Conservation (phyloP, 1,140 invertebrate genomes). For the Cyrtorhinus lividipennis region DNA sequence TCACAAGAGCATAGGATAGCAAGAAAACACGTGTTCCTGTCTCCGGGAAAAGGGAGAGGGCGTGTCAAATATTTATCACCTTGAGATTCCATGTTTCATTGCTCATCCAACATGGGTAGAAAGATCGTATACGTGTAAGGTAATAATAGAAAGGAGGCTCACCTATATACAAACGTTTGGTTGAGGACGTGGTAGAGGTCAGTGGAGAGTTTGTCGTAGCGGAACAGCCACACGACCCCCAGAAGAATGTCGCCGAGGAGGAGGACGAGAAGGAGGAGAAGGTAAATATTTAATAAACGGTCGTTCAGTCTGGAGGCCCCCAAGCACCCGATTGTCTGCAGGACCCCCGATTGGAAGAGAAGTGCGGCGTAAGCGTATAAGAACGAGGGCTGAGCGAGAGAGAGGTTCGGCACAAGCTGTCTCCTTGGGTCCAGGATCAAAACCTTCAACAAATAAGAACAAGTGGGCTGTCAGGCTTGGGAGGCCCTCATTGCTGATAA, state of each 20-base stretch:
- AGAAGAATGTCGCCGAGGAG: conserved; percentile 69
- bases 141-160: no score
- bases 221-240: conserved; percentile 73
- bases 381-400: conserved; percentile 55
- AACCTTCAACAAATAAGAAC: conserved; percentile 14
- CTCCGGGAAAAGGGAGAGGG: no score
- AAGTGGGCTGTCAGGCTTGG: no score
- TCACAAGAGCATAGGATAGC: no score
- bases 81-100: no score
- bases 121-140: no score
- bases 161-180: conserved; percentile 31
- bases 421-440: conserved; percentile 46
- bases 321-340: conserved; percentile 52
- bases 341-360: conserved; percentile 43
- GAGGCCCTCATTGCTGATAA: no score
- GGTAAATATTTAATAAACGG: conserved; percentile 65
- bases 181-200: conserved; percentile 52
- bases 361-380: conserved; percentile 71
- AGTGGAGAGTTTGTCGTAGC: conserved; percentile 57
- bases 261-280: conserved; percentile 62
- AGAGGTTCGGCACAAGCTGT: conserved; percentile 51
- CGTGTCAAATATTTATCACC: no score
- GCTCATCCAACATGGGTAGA: no score
- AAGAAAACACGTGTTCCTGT: no score
- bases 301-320: conserved; percentile 66